Evolutionary conservation across 2,888 invertebrate species (phyloP), one percentile per base, ranked within the genome.

Genomic region (Tinea semifulvella): DNA sequence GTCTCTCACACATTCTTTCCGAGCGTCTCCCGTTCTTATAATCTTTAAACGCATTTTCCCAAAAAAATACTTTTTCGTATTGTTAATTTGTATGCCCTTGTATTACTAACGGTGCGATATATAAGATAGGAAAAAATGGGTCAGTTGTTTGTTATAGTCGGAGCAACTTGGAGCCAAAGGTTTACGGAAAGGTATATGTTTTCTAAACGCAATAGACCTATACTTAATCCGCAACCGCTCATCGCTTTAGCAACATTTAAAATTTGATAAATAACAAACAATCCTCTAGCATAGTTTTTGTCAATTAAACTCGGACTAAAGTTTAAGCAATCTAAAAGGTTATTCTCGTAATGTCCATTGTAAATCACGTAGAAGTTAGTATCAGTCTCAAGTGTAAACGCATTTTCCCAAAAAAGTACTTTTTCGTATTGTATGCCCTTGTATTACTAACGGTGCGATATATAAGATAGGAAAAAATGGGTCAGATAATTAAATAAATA

Each of bases 211-310:
- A 96, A 77, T 67, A 91, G 89, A 6, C 95, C 95, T 39, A 94
- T 68, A 47, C 90, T 88, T 22, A 96, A 69, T 1, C 94, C 94
- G 53, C 87, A 73, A 50, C 89, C 88, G 58, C 93, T 92, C 51
- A 93, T 77, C 20, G 90, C 85, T 59, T 90, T 87, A 40, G 92
- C 85, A 25, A 90, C 80, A 64, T 92, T 88, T 44, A 97, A 69
- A 42, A 96, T 68, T 68, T 97, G 96, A 62, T 95, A 96, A 31
- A 95, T 75, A 42, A 96, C 79, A 71, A 96, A 97, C 47, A 96
- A 71, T 11, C 92, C 88, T 63, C 94, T 90, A 35, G 89, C 85
- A 66, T 91, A 88, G 49, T 89, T 90, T 54, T 86, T 86, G 50
- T 87, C 88, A 53, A 96, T 82, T 54, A 94, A 82, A 45, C 91